Evolutionary conservation across 1,140 invertebrate genomes (phyloP).

Genomic region (Teleopsis dalmanni): DNA sequence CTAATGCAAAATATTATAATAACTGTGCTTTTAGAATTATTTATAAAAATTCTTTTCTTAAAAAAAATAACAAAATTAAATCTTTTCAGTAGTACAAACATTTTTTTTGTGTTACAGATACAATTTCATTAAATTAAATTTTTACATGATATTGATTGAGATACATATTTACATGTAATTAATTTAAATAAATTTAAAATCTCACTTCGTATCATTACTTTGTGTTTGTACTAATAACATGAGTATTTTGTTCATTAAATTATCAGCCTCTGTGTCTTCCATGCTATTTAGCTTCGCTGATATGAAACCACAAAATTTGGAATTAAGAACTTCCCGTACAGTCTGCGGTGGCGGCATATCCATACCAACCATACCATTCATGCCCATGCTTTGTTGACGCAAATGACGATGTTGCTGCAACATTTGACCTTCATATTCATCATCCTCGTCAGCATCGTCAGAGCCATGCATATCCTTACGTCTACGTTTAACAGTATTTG

Average conservation of each 20-base stretch:
- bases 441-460: constrained; percentile 17
- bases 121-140: too few relatives aligned
- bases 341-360: constrained; percentile 35
- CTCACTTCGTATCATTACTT: constrained; percentile 2
- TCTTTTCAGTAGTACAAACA: too few relatives aligned
- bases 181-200: not conserved
- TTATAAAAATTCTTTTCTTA: too few relatives aligned
- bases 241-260: constrained; percentile 41
- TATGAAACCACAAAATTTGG: constrained; percentile 40
- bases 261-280: constrained; percentile 40
- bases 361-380: constrained; percentile 14
- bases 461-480: constrained; percentile 23
- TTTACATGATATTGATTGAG: not conserved
- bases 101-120: too few relatives aligned
- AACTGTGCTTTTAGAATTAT: too few relatives aligned
- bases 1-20: too few relatives aligned
- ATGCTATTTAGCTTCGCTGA: constrained; percentile 41
- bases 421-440: constrained; percentile 41
- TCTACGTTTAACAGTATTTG: constrained; percentile 22
- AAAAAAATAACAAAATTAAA: too few relatives aligned
- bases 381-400: constrained; percentile 22
- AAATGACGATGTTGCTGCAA: constrained; percentile 39
- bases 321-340: constrained; percentile 38
- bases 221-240: constrained; percentile 38
- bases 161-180: not conserved